These are phyloP conservation scores for Temnothorax unifasciatus DNA, from an alignment of 2,888 invertebrate genomes.

Conservation along the genomic window DNA sequence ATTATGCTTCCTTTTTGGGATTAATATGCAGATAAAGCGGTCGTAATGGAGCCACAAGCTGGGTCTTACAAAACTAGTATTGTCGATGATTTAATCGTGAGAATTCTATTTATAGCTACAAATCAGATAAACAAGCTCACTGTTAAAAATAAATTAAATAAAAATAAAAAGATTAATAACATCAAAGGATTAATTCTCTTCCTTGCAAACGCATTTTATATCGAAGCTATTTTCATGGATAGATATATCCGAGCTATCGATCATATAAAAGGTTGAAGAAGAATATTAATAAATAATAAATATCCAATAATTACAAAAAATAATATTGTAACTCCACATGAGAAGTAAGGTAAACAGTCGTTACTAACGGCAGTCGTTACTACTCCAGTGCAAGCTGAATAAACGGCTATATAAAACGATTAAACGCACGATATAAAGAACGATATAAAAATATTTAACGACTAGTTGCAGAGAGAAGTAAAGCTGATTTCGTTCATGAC, in stretches of 20 bases:
- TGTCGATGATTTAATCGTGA: conserved; percentile 13
- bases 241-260: not conserved
- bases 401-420: conserved; percentile 46
- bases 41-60: conserved; percentile 40
- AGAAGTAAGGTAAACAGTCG: conserved; percentile 7
- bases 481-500: conserved; percentile 59
- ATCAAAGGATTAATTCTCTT: not conserved
- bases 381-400: conserved; percentile 30
- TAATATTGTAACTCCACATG: not conserved
- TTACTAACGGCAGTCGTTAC: conserved; percentile 4
- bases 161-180: not conserved
- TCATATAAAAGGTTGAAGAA: not conserved
- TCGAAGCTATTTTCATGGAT: not conserved
- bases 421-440: conserved; percentile 51
- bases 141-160: not conserved
- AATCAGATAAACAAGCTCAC: conserved; percentile 6
- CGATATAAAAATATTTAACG: conserved; percentile 64
- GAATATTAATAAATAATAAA: conserved; percentile 14
- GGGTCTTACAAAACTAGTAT: conserved; percentile 9
- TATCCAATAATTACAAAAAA: not conserved
- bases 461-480: conserved; percentile 49
- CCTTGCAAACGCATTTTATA: not conserved
- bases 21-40: conserved; percentile 79
- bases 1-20: conserved; percentile 81
- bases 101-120: not conserved